Evolutionary conservation across 2,888 invertebrate species (phyloP).

Genomic region (Sesia apiformis): DNA sequence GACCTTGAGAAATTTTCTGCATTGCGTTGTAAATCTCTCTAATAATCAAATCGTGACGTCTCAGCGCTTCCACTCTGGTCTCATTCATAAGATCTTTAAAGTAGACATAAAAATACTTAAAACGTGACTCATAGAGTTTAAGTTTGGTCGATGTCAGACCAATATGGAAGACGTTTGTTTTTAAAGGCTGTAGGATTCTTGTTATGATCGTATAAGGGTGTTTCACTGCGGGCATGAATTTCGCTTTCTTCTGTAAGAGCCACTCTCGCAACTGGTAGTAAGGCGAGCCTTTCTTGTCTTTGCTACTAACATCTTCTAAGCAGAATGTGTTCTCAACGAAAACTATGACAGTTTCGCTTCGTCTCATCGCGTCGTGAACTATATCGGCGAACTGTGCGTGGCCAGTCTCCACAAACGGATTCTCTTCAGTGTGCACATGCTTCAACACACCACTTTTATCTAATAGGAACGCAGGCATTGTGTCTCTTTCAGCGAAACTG

Average conservation of each 20-base stretch:
- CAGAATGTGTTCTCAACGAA: conserved; percentile 43
- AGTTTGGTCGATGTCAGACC: conserved; percentile 16
- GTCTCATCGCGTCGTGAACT: conserved; percentile 21
- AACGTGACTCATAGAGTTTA: conserved; percentile 17
- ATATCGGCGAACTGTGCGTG: conserved; percentile 26
- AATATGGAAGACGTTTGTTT: conserved; percentile 25
- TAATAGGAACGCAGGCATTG: conserved; percentile 36
- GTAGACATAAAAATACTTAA: conserved; percentile 37
- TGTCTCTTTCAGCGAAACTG: conserved; percentile 15
- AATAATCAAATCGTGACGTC: conserved; percentile 41
- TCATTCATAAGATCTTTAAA: conserved; percentile 32
- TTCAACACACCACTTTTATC: conserved; percentile 26
- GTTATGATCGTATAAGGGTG: conserved; percentile 30
- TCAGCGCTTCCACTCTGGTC: conserved; percentile 20
- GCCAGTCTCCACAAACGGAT: conserved; percentile 33
- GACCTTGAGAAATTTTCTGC: conserved; percentile 19
- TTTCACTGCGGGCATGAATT: conserved; percentile 35
- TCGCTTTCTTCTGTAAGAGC: conserved; percentile 23
- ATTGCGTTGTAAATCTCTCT: conserved; percentile 26
- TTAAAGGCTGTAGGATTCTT: conserved; percentile 19
- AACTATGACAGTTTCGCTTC: conserved; percentile 26
- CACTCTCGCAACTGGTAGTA: conserved; percentile 24
- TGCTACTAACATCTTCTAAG: conserved; percentile 37
- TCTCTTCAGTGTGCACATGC: conserved; percentile 16
- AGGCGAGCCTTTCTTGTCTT: conserved; percentile 33